Evolutionary conservation across 2,113 vertebrate genomes (phyloP).

Genomic region (Osmerus eperlanus): DNA sequence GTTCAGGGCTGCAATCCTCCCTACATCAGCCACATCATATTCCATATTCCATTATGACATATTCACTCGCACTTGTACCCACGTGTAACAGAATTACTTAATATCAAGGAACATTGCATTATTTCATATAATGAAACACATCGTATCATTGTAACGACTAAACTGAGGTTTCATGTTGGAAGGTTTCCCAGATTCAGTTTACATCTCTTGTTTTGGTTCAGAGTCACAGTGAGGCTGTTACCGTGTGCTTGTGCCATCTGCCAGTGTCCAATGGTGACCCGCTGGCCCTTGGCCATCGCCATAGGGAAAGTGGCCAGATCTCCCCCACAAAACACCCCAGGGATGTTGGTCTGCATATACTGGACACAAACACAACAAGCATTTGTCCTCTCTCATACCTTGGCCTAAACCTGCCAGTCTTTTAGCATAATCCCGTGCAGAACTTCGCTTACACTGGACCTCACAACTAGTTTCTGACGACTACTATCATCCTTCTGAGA

Average conservation of each 20-base stretch:
- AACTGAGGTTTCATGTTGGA: background rate
- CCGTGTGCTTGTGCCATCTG: slow-evolving; percentile 82
- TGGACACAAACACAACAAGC: slow-evolving; percentile 38
- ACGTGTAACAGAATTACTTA: no score
- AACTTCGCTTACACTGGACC: no score
- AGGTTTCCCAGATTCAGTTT: background rate
- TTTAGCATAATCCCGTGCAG: background rate
- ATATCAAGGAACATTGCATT: background rate
- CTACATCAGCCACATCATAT: slow-evolving; percentile 49
- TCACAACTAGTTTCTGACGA: no score
- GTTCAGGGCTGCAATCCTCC: slow-evolving; percentile 76
- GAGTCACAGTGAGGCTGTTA: slow-evolving; percentile 38
- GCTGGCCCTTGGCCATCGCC: slow-evolving; percentile 57
- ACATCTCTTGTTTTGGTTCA: background rate
- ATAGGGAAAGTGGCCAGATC: slow-evolving; percentile 79
- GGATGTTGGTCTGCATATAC: slow-evolving; percentile 78
- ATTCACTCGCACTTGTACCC: background rate
- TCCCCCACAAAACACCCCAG: slow-evolving; percentile 74
- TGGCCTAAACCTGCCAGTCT: background rate
- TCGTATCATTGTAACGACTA: no score
- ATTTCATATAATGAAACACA: no score
- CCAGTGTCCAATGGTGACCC: slow-evolving; percentile 75
- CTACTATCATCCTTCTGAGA: background rate
- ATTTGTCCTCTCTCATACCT: no score
- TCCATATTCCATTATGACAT: background rate